Evolutionary conservation across 2,113 vertebrate genomes (phyloP).

Genomic region (Equus quagga): DNA sequence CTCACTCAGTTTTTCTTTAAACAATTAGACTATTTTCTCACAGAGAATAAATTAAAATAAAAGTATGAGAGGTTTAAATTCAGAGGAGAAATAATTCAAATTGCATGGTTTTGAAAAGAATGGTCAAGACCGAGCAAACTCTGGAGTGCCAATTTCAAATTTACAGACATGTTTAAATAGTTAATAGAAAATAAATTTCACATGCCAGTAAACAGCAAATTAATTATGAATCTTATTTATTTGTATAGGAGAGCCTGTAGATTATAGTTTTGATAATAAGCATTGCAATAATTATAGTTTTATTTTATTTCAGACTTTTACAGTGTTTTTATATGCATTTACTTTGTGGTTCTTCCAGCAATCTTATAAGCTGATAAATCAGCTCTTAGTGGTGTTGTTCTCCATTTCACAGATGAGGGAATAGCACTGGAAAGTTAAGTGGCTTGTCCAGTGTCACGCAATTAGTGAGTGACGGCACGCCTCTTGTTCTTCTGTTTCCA

Average conservation of each 20-base stretch:
- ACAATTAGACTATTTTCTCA: background rate
- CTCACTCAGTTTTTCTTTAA: constrained; percentile 1
- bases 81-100: constrained; percentile 3
- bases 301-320: constrained; percentile 23
- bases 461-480: background rate
- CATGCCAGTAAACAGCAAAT: background rate
- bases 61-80: background rate
- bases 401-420: background rate
- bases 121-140: background rate
- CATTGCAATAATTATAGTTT: background rate
- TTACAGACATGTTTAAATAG: constrained; percentile 18
- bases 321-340: background rate
- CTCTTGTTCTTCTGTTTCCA: background rate
- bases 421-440: background rate
- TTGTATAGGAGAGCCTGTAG: background rate
- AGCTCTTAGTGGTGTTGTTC: background rate
- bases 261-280: background rate
- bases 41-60: constrained; percentile 8
- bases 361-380: background rate
- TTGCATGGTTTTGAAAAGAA: constrained; percentile 21
- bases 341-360: background rate
- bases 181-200: background rate
- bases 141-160: constrained; percentile 29
- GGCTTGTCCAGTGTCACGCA: background rate
- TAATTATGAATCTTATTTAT: background rate